Conservation (phyloP, 1,140 invertebrate genomes). For the Scaptomyza montana region DNA sequence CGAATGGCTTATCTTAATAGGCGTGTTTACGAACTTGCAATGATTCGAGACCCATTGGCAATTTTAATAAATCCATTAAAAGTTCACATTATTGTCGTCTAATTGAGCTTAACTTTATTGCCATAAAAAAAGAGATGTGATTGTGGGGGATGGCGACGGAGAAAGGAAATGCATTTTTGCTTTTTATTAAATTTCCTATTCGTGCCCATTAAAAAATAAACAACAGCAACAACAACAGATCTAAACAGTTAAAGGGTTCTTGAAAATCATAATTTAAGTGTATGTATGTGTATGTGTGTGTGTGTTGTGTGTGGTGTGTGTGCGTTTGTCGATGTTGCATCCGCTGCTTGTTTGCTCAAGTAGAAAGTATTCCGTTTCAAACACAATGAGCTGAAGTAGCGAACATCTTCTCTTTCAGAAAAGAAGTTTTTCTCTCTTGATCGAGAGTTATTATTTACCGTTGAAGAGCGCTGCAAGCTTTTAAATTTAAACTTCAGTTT, state of each 20-base stretch:
- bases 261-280: constrained; percentile 17
- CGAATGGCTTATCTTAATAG: not conserved
- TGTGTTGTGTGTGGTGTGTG: constrained; percentile 23
- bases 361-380: constrained; percentile 25
- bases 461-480: too few relatives aligned
- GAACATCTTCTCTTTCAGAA: too few relatives aligned
- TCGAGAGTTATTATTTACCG: not conserved
- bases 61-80: constrained; percentile 31
- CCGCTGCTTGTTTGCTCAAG: constrained; percentile 5
- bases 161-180: constrained; percentile 59
- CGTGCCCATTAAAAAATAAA: not conserved
- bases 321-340: constrained; percentile 13
- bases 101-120: constrained; percentile 32
- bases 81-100: constrained; percentile 36
- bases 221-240: not conserved
- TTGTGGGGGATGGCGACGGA: not conserved
- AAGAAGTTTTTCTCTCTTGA: not conserved
- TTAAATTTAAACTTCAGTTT: too few relatives aligned
- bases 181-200: constrained; percentile 66
- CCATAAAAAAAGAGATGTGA: not conserved
- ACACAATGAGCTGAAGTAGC: not conserved
- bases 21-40: constrained; percentile 3
- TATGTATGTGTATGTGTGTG: not conserved
- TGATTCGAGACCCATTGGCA: constrained; percentile 7
- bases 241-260: constrained; percentile 49